Percentiles rank a stretch among this genome's conserved stretches.
These are phyloP conservation scores for Crypturellus tataupa DNA, from an alignment of 2,797 vertebrate species.

Conservation along the genomic window DNA sequence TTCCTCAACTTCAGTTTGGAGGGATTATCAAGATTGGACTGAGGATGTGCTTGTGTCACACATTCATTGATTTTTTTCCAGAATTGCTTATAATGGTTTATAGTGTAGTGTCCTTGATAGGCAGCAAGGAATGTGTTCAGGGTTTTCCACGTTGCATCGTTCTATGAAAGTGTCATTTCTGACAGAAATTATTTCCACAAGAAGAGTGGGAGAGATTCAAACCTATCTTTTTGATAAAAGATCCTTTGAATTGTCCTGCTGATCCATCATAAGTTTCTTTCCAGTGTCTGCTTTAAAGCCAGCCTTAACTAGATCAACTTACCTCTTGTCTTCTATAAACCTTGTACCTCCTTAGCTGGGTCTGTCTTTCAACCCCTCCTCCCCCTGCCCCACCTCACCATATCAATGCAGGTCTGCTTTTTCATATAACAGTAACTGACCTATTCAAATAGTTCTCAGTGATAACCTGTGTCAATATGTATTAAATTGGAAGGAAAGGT, in stretches of 20 bases:
- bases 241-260: not conserved
- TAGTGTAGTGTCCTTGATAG: not conserved
- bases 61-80: not conserved
- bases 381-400: too few relatives aligned
- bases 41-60: not conserved
- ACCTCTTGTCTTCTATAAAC: not conserved
- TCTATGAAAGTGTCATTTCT: not conserved
- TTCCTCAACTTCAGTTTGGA: not conserved
- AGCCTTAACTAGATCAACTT: not conserved
- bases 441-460: not conserved
- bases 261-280: not conserved
- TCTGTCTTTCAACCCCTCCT: not conserved
- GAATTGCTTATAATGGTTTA: not conserved
- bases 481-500: not conserved
- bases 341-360: not conserved
- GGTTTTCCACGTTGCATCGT: not conserved
- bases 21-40: not conserved
- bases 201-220: not conserved
- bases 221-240: not conserved
- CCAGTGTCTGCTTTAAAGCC: not conserved
- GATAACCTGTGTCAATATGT: not conserved
- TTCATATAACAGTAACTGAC: not conserved
- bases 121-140: not conserved
- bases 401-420: not conserved
- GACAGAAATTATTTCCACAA: not conserved